Percentiles rank a stretch among this genome's conserved stretches.
These are phyloP conservation scores for Pipistrellus nathusii DNA, from an alignment of 2,797 vertebrate genomes.

Conservation along the genomic window DNA sequence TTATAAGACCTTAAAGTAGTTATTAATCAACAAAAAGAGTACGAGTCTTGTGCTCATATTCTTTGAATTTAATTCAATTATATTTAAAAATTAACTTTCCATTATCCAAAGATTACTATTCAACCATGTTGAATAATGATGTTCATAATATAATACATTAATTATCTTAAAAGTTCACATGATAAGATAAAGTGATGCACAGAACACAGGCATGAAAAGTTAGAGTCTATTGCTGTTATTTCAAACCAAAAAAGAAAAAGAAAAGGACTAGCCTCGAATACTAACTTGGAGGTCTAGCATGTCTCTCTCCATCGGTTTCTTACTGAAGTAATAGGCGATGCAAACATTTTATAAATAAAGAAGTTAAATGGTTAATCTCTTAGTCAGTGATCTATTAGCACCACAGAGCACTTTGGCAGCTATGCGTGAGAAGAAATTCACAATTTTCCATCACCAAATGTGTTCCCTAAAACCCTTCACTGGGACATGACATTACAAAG, in stretches of 20 bases:
- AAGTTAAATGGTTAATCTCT: conserved; percentile 26
- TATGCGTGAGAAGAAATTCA: neutral
- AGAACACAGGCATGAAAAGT: conserved; percentile 6
- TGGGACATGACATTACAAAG: neutral
- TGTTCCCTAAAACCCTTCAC: neutral
- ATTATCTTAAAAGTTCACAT: conserved; percentile 24
- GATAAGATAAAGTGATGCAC: neutral
- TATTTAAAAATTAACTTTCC: neutral
- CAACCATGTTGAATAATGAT: conserved; percentile 6
- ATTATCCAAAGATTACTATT: neutral
- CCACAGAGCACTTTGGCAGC: neutral
- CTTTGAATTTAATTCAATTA: conserved; percentile 14
- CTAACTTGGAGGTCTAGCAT: neutral
- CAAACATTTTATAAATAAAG: conserved; percentile 30
- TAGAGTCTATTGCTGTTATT: neutral
- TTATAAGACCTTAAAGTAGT: neutral
- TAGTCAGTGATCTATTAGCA: neutral
- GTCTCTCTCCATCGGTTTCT: neutral
- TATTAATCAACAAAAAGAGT: conserved; percentile 33
- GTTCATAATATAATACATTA: neutral
- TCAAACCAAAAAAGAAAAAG: neutral
- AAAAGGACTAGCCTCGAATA: neutral
- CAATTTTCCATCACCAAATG: conserved; percentile 15
- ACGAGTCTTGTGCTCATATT: neutral
- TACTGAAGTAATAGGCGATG: neutral